Conservation (phyloP, 2,888 invertebrate species). For the Villa cingulata region DNA sequence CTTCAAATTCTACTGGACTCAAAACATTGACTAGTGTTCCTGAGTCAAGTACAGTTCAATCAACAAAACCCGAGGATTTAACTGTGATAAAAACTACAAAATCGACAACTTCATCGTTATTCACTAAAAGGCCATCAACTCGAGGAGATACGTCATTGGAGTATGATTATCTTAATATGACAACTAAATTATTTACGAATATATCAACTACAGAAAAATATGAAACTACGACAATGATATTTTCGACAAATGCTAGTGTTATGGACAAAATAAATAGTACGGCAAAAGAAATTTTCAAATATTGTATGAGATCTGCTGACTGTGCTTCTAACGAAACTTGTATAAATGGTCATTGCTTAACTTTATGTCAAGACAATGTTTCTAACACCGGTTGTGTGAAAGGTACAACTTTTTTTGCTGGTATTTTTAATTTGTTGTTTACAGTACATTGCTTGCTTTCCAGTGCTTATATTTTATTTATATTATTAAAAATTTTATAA, state of each 20-base stretch:
- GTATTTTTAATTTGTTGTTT: no score
- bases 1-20: conserved; percentile 6
- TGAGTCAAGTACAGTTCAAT: neutral
- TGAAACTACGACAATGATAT: conserved; percentile 8
- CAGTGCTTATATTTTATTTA: no score
- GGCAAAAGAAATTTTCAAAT: conserved; percentile 27
- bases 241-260: conserved; percentile 12
- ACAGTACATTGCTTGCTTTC: no score
- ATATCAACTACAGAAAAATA: conserved; percentile 13
- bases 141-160: conserved; percentile 33
- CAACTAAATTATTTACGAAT: conserved; percentile 16
- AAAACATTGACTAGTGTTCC: neutral
- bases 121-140: conserved; percentile 24
- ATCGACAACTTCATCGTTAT: conserved; percentile 20
- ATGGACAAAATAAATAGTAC: conserved; percentile 11
- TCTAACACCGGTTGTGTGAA: conserved; percentile 25
- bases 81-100: neutral
- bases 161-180: conserved; percentile 20
- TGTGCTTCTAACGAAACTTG: conserved; percentile 48
- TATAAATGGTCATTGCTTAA: conserved; percentile 40
- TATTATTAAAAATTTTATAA: no score
- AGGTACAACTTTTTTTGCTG: conserved; percentile 26
- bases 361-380: conserved; percentile 19
- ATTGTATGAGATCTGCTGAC: conserved; percentile 45
- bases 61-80: neutral